Base-by-base conservation (phyloP, 64 coral and sea anemone species). In the Dendrophyllia cribrosa region DNA sequence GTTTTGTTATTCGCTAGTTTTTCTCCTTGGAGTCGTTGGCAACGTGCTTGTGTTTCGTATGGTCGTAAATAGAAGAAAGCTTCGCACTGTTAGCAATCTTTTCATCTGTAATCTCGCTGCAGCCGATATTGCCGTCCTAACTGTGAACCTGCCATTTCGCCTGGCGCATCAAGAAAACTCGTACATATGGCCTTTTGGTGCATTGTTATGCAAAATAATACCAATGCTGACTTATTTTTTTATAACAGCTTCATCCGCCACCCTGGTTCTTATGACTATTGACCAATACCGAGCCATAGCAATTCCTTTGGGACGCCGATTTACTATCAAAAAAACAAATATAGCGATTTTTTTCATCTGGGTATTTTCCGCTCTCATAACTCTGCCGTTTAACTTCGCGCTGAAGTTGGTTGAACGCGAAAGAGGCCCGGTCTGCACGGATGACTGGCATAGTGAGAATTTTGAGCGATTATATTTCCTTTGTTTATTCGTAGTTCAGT, bases 141-240 rank as follows among this genome's bases (percentile, higher is more conserved):
- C 92, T 1, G 72, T 98, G 6, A 98, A 98, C 25, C 67, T 98
- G 51, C 96, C 96, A 11, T 95, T 98, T 73, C 83, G 96, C 20
- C 72, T 98, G 51, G 96, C 93, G 6, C 95, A 98, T 65, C 96
- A 98, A 80, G 96, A 98, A 74, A 98, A 98, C 21, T 83, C 88
- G 3, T 98, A 98, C 66, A 53, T 86, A 6, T 98, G 93, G 96
- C 96, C 96, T 24, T 98, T 98, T 92, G 96, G 96, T 9, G 8
- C 59, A 3, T 91, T 98, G 62, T 34, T 98, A 24, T 98, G 96
- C 71, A 98, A 98, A 58, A 79, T 92, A 65, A 91, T 98, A 14
- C 96, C 96, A n/a, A 92, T 91, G 66, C 34, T 98, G 17, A 94
- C 96, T 0, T 98, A 98, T 53, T 59, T 94, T 6, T 98, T 95